Percentiles rank a stretch among this genome's conserved stretches.
These are phyloP conservation scores for Polydrusus tereticollis DNA, from an alignment of 2,888 invertebrate genomes.

Conservation along the genomic window DNA sequence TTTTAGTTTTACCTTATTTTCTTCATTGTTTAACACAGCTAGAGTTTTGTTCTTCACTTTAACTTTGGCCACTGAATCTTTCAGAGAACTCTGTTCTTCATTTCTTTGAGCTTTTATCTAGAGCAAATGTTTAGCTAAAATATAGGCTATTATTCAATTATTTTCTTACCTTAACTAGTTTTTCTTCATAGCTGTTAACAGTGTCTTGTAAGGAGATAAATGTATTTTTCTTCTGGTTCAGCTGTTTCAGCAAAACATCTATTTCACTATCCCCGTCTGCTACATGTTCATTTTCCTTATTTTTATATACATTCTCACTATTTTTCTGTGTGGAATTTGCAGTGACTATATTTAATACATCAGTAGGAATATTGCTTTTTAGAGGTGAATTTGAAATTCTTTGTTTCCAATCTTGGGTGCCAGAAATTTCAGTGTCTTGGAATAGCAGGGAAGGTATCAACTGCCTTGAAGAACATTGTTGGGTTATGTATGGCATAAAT, in stretches of 20 bases:
- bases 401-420: constrained; percentile 41
- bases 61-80: constrained; percentile 65
- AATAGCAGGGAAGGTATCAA: constrained; percentile 62
- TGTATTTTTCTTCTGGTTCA: constrained; percentile 61
- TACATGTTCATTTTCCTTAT: not conserved
- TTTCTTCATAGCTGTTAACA: constrained; percentile 49
- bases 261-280: constrained; percentile 44
- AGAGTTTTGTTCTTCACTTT: constrained; percentile 73
- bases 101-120: constrained; percentile 19
- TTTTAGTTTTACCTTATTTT: constrained; percentile 73
- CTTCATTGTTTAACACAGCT: constrained; percentile 75
- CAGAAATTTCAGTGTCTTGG: constrained; percentile 40
- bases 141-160: not conserved
- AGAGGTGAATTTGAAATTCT: constrained; percentile 28
- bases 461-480: constrained; percentile 60
- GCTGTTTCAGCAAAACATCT: constrained; percentile 64
- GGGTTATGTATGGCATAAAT: constrained; percentile 61
- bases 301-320: not conserved
- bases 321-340: constrained; percentile 28
- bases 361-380: constrained; percentile 33
- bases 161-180: constrained; percentile 52
- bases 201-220: constrained; percentile 56
- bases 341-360: constrained; percentile 39
- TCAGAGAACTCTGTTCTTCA: constrained; percentile 66
- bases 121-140: too few species aligned